Percentiles rank a stretch among this genome's conserved stretches.
phyloP scores from a whole-genome alignment of 2,888 invertebrate genomes.

The Cyclophora albipunctata region DNA sequence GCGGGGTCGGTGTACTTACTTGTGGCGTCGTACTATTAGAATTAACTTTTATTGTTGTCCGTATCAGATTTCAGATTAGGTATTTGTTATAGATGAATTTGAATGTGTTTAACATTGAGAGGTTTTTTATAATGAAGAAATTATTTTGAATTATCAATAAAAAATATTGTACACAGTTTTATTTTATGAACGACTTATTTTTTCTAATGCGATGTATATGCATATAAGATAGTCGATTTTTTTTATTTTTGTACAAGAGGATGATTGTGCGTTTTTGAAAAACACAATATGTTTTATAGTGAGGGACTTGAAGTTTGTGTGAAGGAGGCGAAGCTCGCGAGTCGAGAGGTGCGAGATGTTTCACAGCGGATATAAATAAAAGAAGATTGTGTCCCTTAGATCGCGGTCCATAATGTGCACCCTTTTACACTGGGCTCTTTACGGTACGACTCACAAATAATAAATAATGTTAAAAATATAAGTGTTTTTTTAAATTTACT shows the following conservation, averaged over 20 bases:
- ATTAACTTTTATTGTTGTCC: constrained; percentile 21
- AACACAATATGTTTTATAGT: too few relatives aligned
- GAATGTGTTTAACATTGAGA: too few relatives aligned
- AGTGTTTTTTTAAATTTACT: too few relatives aligned
- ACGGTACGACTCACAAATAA: too few relatives aligned
- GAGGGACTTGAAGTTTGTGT: constrained; percentile 16
- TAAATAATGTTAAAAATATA: too few relatives aligned
- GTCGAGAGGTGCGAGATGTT: constrained; percentile 50
- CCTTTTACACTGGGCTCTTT: constrained; percentile 24
- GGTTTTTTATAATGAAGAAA: not conserved
- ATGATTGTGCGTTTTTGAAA: not conserved
- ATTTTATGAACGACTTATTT: too few relatives aligned
- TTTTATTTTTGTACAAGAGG: not conserved
- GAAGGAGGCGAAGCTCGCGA: constrained; percentile 22
- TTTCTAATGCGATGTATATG: not conserved
- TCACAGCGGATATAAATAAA: constrained; percentile 62
- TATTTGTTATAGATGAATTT: not conserved
- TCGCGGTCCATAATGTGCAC: constrained; percentile 48
- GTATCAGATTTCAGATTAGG: constrained; percentile 19
- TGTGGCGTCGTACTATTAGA: constrained; percentile 11
- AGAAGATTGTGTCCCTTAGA: constrained; percentile 57
- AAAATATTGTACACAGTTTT: too few relatives aligned
- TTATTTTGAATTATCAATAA: not conserved
- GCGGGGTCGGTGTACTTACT: constrained; percentile 17
- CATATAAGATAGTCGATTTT: not conserved